Conservation (phyloP, 64 coral and sea anemone genomes). For the Montipora cactus region DNA sequence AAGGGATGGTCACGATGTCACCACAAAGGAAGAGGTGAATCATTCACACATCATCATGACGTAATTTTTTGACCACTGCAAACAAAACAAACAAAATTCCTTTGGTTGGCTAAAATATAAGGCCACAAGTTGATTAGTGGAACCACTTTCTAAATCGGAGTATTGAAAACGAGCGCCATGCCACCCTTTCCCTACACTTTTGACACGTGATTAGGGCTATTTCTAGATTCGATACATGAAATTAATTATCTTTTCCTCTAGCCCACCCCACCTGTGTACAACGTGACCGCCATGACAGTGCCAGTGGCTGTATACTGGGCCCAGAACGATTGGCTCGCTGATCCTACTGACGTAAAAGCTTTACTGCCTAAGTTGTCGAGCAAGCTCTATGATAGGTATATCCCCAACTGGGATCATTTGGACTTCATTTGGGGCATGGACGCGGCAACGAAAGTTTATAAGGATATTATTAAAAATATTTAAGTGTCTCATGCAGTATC, state of each 20-base stretch:
- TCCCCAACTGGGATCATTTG: constrained; percentile 78
- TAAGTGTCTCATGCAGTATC: background rate
- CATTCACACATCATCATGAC: too few relatives aligned
- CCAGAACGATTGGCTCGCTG: constrained; percentile 72
- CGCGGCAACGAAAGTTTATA: constrained; percentile 65
- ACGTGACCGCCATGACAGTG: constrained; percentile 58
- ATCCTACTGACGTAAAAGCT: constrained; percentile 67
- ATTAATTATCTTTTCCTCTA: background rate
- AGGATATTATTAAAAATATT: constrained; percentile 76
- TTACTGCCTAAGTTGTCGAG: constrained; percentile 54
- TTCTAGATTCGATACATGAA: background rate
- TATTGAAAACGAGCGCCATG: too few relatives aligned
- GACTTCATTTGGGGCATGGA: constrained; percentile 89
- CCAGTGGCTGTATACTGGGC: constrained; percentile 84
- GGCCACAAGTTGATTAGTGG: too few relatives aligned
- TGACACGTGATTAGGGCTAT: too few relatives aligned
- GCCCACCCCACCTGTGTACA: constrained; percentile 79
- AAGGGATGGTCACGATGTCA: too few relatives aligned
- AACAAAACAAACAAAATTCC: too few relatives aligned
- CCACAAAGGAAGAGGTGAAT: too few relatives aligned
- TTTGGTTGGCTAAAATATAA: too few relatives aligned
- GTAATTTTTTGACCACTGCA: too few relatives aligned
- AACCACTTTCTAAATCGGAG: too few relatives aligned
- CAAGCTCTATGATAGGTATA: constrained; percentile 69
- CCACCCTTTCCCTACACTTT: too few relatives aligned